Evolutionary conservation across 2,888 invertebrate genomes (phyloP).

Genomic region (Plagodis pulveraria): DNA sequence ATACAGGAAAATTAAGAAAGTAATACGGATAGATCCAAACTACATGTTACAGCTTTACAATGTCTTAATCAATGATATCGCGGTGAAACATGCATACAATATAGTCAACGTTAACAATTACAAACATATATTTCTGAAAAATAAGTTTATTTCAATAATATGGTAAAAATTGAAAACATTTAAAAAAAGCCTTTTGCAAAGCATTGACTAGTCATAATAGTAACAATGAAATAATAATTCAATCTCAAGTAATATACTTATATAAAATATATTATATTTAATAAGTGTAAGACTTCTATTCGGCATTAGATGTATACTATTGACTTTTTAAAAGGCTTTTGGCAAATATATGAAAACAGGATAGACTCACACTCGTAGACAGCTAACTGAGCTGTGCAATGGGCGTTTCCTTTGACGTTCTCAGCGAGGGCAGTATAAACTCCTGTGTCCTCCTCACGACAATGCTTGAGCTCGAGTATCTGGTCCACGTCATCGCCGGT

Average conservation of each 20-base stretch:
- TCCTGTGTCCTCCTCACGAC: slow-evolving; percentile 92
- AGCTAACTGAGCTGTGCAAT: slow-evolving; percentile 94
- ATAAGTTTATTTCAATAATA: slow-evolving; percentile 14
- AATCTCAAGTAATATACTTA: not conserved
- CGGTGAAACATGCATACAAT: slow-evolving; percentile 63
- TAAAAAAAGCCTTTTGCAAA: slow-evolving; percentile 1
- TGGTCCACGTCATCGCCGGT: slow-evolving; percentile 85
- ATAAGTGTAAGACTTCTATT: no score
- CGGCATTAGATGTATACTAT: not conserved
- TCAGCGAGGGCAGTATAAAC: slow-evolving; percentile 95
- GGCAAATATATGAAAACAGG: slow-evolving; percentile 32
- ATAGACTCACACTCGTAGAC: slow-evolving; percentile 91
- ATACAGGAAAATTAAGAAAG: slow-evolving; percentile 71
- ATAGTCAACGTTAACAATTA: slow-evolving; percentile 1
- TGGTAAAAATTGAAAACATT: slow-evolving; percentile 3
- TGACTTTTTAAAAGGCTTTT: slow-evolving; percentile 3
- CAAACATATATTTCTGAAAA: slow-evolving; percentile 8
- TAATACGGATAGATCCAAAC: slow-evolving; percentile 50
- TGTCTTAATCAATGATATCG: slow-evolving; percentile 76
- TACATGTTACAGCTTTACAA: slow-evolving; percentile 78
- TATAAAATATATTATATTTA: no score
- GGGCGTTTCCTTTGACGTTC: slow-evolving; percentile 91
- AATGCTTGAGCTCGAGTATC: slow-evolving; percentile 90
- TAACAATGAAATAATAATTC: not conserved
- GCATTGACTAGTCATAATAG: not conserved